Conservation (phyloP, 2,797 vertebrate genomes). For the Enteromius treurensis region DNA sequence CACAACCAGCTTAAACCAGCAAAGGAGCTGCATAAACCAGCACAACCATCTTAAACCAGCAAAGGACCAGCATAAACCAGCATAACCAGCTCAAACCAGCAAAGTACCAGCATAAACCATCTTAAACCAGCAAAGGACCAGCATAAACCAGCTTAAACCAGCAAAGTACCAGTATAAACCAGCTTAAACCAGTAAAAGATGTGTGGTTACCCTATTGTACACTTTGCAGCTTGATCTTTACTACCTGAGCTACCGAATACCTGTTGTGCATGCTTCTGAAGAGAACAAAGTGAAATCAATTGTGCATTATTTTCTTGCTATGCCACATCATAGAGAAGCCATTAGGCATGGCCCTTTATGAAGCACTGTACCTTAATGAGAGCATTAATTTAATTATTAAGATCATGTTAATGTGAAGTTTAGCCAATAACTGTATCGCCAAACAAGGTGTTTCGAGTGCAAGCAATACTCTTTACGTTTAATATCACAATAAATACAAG, state of each 20-base stretch:
- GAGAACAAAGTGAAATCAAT: slow-evolving; percentile 13
- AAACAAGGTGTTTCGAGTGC: slow-evolving; percentile 3
- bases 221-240: too few relatives aligned
- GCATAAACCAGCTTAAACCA: too few relatives aligned
- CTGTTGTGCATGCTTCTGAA: neutral
- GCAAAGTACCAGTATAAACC: too few relatives aligned
- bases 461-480: slow-evolving; percentile 6
- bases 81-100: too few relatives aligned
- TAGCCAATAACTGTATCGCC: slow-evolving; percentile 16
- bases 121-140: too few relatives aligned
- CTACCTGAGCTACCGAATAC: neutral
- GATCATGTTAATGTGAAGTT: slow-evolving; percentile 29
- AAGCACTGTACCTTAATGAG: slow-evolving; percentile 19
- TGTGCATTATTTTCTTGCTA: neutral
- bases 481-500: slow-evolving; percentile 2
- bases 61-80: too few relatives aligned
- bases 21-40: too few relatives aligned
- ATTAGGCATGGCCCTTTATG: neutral
- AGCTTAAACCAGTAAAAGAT: too few relatives aligned
- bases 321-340: neutral
- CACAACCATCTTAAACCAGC: too few relatives aligned
- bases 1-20: too few relatives aligned
- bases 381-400: slow-evolving; percentile 28
- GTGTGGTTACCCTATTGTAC: too few relatives aligned
- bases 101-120: too few relatives aligned